These are phyloP conservation scores for Psophia crepitans DNA, from an alignment of 2,113 vertebrate genomes.

Conservation along the genomic window DNA sequence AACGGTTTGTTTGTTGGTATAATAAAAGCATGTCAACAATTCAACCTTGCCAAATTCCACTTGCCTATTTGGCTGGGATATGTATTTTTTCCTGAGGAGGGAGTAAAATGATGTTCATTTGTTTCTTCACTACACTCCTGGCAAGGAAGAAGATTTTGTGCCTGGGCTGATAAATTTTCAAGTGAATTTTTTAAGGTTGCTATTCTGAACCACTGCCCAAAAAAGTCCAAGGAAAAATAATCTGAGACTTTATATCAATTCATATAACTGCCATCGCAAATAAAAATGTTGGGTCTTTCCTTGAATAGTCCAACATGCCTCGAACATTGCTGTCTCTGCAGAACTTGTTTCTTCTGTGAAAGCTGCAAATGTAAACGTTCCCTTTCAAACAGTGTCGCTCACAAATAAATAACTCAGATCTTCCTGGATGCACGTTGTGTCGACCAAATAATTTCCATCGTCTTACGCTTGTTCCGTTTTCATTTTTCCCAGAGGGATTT, in stretches of 20 bases:
- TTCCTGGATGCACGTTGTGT: background rate
- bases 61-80: slow-evolving; percentile 15
- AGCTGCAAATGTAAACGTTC: background rate
- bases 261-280: background rate
- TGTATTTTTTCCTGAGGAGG: background rate
- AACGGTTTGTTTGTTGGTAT: background rate
- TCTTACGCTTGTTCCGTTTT: background rate
- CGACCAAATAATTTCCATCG: background rate
- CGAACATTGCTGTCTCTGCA: background rate
- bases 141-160: slow-evolving; percentile 16
- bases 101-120: background rate
- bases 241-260: background rate
- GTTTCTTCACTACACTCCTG: background rate
- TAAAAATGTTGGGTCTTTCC: background rate
- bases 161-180: background rate
- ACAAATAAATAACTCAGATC: background rate
- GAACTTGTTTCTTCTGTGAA: background rate
- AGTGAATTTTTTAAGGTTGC: background rate
- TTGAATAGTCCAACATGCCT: background rate
- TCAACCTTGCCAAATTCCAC: slow-evolving; percentile 2
- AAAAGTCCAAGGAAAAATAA: slow-evolving; percentile 5
- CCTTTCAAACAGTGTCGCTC: background rate
- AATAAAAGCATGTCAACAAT: slow-evolving; percentile 24
- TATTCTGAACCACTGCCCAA: background rate
- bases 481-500: slow-evolving; percentile 13